A percentile compares a stretch with the other conserved stretches of the same genome.
Conservation (phyloP, 2,113 vertebrate genomes). For the Colius striatus region DNA sequence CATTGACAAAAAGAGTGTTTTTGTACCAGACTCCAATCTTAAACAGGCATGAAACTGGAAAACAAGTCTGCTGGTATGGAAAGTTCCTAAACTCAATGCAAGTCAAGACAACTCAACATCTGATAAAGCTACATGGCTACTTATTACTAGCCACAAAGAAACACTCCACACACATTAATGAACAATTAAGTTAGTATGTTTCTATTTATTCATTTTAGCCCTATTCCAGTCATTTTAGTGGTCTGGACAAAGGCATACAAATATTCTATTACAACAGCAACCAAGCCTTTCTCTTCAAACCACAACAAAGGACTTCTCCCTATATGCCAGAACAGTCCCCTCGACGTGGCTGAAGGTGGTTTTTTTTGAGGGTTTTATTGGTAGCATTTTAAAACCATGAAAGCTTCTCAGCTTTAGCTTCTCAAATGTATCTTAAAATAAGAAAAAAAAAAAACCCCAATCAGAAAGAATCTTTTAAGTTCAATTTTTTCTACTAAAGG, state of each 20-base stretch:
- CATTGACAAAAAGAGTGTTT: neutral
- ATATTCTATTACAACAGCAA: neutral
- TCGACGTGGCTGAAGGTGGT: neutral
- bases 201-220: conserved; percentile 20
- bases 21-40: neutral
- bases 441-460: neutral
- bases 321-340: rapidly evolving
- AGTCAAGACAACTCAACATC: conserved; percentile 22
- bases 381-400: neutral
- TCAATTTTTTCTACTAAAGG: neutral
- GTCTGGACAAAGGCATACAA: conserved; percentile 12
- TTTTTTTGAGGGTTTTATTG: neutral
- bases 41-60: neutral
- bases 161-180: neutral
- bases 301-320: neutral
- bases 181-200: neutral
- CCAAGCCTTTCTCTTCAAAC: neutral
- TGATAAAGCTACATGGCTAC: conserved; percentile 11
- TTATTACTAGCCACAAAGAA: conserved; percentile 22
- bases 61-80: neutral
- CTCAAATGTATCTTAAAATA: neutral
- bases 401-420: neutral
- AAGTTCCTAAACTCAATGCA: neutral
- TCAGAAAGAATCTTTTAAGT: neutral
- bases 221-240: neutral